These are phyloP conservation scores for Arrhamphus sclerolepis DNA, from an alignment of 2,797 vertebrate genomes.

Conservation along the genomic window DNA sequence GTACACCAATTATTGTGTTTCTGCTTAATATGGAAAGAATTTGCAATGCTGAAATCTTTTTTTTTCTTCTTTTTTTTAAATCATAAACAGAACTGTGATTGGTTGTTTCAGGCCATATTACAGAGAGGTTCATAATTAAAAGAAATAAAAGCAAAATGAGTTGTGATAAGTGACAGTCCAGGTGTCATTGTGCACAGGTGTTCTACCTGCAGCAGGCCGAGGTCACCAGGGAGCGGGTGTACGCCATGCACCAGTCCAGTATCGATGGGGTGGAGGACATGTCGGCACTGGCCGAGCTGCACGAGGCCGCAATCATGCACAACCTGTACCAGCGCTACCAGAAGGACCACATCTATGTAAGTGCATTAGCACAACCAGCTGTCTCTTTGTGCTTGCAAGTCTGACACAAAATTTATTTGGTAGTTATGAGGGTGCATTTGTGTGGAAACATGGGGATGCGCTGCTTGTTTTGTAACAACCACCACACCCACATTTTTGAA, in stretches of 20 bases:
- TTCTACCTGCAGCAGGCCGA: slow-evolving; percentile 82
- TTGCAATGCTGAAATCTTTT: neutral
- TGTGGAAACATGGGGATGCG: neutral
- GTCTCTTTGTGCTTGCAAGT: neutral
- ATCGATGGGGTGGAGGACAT: slow-evolving; percentile 93
- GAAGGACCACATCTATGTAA: slow-evolving; percentile 90
- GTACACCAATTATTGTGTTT: slow-evolving; percentile 34
- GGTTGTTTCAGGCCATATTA: too few species aligned
- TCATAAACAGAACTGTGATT: neutral
- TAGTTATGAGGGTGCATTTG: neutral
- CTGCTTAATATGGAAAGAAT: slow-evolving; percentile 27
- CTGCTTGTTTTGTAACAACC: too few species aligned
- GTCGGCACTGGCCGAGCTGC: slow-evolving; percentile 89
- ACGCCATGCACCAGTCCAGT: slow-evolving; percentile 89
- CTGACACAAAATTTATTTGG: too few species aligned
- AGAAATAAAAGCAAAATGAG: too few species aligned
- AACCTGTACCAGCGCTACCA: slow-evolving; percentile 90
- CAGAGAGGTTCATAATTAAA: too few species aligned
- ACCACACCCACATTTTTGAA: too few species aligned
- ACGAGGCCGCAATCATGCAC: slow-evolving; percentile 92
- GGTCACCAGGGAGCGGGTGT: slow-evolving; percentile 85
- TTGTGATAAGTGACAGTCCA: neutral
- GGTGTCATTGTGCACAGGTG: slow-evolving; percentile 70
- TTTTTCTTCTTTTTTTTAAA: neutral
- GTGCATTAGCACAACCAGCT: slow-evolving; percentile 36